Evolutionary conservation across 2,113 vertebrate genomes (phyloP).

Genomic region (Dipodomys merriami): DNA sequence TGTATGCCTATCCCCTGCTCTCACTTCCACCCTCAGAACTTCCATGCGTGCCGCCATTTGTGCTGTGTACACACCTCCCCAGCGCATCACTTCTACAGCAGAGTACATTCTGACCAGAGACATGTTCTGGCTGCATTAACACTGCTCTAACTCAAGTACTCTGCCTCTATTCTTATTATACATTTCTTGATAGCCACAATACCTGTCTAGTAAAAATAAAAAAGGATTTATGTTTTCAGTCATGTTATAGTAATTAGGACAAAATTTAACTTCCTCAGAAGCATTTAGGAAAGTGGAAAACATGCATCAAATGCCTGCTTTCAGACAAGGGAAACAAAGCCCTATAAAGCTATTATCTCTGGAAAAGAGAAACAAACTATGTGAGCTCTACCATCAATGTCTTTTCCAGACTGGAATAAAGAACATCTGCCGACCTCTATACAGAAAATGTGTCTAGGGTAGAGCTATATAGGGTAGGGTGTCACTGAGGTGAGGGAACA

Average conservation of each 20-base stretch:
- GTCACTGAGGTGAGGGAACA: background rate
- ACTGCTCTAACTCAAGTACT: background rate
- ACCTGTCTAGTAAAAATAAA: conserved; percentile 41
- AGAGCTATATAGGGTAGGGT: background rate
- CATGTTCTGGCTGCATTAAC: background rate
- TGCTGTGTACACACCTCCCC: background rate
- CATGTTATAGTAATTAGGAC: conserved; percentile 4
- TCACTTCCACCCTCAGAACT: background rate
- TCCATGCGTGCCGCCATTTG: background rate
- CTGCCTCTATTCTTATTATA: background rate
- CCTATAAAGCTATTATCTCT: background rate
- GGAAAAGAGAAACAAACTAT: conserved; percentile 54
- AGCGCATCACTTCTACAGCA: background rate
- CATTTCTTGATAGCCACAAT: conserved; percentile 16
- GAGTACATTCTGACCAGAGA: background rate
- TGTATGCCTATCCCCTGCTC: background rate
- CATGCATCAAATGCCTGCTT: background rate
- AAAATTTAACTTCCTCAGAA: conserved; percentile 27
- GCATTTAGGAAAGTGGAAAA: conserved; percentile 51
- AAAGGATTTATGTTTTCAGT: conserved; percentile 1
- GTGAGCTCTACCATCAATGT: background rate
- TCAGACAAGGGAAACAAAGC: conserved; percentile 31
- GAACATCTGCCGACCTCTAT: background rate
- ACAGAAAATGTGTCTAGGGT: background rate
- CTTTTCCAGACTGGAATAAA: background rate